Base-by-base conservation (phyloP, 2,888 invertebrate species). In the Sinotaia quadrata region DNA sequence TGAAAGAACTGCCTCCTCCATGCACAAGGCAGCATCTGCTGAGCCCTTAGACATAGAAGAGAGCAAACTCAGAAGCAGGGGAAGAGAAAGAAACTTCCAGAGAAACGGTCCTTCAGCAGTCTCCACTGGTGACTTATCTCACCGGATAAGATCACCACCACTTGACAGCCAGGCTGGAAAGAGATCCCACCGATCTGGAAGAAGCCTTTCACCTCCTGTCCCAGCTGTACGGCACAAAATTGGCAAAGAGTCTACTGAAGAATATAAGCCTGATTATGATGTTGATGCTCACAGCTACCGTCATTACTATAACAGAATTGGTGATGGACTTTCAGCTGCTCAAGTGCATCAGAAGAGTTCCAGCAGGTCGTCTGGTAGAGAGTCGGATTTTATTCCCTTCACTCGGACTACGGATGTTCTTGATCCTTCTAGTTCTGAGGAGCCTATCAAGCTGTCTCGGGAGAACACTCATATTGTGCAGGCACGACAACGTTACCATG, bases 341-440 rank as follows among this genome's bases (percentile, higher is more conserved):
- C 69, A 73, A 24, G 68, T 62, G 24, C 76, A 77, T 29, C 75
- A 78, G 29, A 65, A 69, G 15, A n/a, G n/a, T n/a, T n/a, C n/a
- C n/a, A n/a, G n/a, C n/a, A n/a, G n/a, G n/a, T n/a, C n/a, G n/a
- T n/a, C n/a, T n/a, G n/a, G n/a, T n/a, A 69, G 76, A 54, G 73
- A 75, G 27, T 78, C 75, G 37, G 83, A 86, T 24, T 87, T 87
- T 74, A 77, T 87, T 37, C 87, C 87, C 21, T 86, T 87, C 75
- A 81, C 82, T 31, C 77, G 87, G 36, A 86, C 85, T 34, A 78
- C 81, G n/a, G 85, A 85, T 61, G 75, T 87, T 12, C 79, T 88
- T 10, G 85, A 87, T 71, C 88, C 88, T 2, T 77, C 83, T 2
- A 75, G 78, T 49, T 86, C 87, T 1, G 82, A 81, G 18, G 80